Percentiles rank a stretch among this genome's conserved stretches.
phyloP scores from a whole-genome alignment of 1,140 invertebrate genomes.

The Medauroidea extradentata region DNA sequence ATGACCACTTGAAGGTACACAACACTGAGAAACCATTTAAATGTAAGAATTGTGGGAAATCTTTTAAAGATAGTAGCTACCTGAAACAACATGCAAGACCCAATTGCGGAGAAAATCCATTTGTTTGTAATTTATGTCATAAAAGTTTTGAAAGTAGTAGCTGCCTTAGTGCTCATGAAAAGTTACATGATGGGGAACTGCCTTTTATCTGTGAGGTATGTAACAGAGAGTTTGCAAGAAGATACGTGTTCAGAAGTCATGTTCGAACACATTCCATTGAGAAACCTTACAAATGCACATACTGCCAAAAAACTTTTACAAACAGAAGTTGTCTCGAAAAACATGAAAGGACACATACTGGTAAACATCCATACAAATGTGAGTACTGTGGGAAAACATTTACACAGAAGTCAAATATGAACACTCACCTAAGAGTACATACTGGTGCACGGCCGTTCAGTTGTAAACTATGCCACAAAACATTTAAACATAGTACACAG shows the following conservation, averaged over 20 bases:
- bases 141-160: constrained; percentile 40
- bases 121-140: constrained; percentile 47
- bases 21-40: constrained; percentile 76
- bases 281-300: too few relatives aligned
- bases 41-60: constrained; percentile 68
- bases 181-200: constrained; percentile 50
- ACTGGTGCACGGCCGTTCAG: too few relatives aligned
- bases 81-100: constrained; percentile 30
- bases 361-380: too few relatives aligned
- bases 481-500: too few relatives aligned
- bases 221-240: constrained; percentile 64
- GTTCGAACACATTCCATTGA: constrained; percentile 52
- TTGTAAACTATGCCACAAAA: too few relatives aligned
- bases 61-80: constrained; percentile 65
- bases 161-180: constrained; percentile 44
- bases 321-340: too few relatives aligned
- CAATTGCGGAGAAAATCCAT: constrained; percentile 51
- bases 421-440: too few relatives aligned
- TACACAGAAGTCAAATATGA: too few relatives aligned
- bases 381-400: too few relatives aligned
- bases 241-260: constrained; percentile 58
- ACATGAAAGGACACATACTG: too few relatives aligned
- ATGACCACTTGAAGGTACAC: constrained; percentile 80
- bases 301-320: too few relatives aligned
- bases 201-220: constrained; percentile 63